Conservation (phyloP, 2,113 vertebrate species). For the Oostethus manadensis region DNA sequence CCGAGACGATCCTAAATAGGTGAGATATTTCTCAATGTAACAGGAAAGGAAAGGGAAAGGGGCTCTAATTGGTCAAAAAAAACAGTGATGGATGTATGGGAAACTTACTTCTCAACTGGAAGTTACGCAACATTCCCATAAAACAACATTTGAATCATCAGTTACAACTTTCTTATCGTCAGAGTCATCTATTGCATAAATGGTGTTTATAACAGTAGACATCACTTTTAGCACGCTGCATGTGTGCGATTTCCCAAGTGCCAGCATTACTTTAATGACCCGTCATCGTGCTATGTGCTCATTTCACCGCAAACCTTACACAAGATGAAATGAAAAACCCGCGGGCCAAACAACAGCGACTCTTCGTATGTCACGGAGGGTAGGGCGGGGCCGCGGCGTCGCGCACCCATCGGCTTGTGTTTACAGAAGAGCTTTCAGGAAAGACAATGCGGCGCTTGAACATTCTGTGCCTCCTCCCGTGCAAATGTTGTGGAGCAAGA, state of each 20-base stretch:
- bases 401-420: constrained; percentile 49
- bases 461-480: constrained; percentile 46
- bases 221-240: constrained; percentile 4
- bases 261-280: constrained; percentile 29
- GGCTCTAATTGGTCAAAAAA: too few relatives aligned
- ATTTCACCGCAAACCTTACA: constrained; percentile 48
- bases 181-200: too few relatives aligned
- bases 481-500: constrained; percentile 26
- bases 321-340: constrained; percentile 50
- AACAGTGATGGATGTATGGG: too few relatives aligned
- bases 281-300: constrained; percentile 27
- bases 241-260: constrained; percentile 43
- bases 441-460: constrained; percentile 55
- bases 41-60: too few relatives aligned
- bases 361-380: constrained; percentile 41
- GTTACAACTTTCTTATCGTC: too few relatives aligned
- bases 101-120: too few relatives aligned
- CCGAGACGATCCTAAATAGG: too few relatives aligned
- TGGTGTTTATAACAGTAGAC: too few relatives aligned
- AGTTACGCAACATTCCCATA: too few relatives aligned
- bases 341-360: constrained; percentile 59
- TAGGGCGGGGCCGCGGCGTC: constrained; percentile 53
- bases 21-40: too few relatives aligned
- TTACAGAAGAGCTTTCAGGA: constrained; percentile 61
- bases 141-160: too few relatives aligned